Conservation (phyloP, 2,113 vertebrate species). For the Petrocephalus zakoni region DNA sequence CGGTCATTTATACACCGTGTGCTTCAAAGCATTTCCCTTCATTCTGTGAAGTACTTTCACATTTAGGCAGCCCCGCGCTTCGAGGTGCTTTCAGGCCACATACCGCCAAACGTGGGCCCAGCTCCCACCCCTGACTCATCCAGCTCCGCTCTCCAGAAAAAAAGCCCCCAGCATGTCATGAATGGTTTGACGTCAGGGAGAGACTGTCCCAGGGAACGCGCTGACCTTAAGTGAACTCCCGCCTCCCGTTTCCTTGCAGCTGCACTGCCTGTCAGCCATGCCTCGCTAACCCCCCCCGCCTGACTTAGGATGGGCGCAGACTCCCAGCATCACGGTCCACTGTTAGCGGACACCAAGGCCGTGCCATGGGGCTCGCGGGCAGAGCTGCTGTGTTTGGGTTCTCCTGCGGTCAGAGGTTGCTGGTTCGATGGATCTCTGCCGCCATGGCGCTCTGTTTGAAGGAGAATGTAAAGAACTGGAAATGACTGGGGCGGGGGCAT, state of each 20-base stretch:
- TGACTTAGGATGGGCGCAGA: background rate
- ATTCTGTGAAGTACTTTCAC: background rate
- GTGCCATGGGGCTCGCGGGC: background rate
- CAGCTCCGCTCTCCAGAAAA: background rate
- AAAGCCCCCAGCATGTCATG: background rate
- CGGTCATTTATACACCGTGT: background rate
- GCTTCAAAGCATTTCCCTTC: background rate
- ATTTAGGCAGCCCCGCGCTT: background rate
- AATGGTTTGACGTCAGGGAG: background rate
- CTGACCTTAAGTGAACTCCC: slow-evolving; percentile 8
- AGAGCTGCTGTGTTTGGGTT: background rate
- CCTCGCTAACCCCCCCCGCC: background rate
- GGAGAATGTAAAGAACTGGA: background rate
- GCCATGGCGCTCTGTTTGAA: background rate
- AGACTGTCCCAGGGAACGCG: background rate
- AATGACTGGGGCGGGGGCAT: background rate
- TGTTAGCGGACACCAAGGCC: background rate
- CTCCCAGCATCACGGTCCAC: background rate
- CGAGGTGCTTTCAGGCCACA: background rate
- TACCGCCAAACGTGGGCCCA: background rate
- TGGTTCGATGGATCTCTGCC: background rate
- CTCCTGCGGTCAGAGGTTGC: background rate
- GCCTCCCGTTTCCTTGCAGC: background rate
- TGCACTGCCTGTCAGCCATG: background rate
- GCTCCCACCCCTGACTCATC: background rate